phyloP scores from a whole-genome alignment of 2,888 invertebrate genomes.

The Tipula vernalis region DNA sequence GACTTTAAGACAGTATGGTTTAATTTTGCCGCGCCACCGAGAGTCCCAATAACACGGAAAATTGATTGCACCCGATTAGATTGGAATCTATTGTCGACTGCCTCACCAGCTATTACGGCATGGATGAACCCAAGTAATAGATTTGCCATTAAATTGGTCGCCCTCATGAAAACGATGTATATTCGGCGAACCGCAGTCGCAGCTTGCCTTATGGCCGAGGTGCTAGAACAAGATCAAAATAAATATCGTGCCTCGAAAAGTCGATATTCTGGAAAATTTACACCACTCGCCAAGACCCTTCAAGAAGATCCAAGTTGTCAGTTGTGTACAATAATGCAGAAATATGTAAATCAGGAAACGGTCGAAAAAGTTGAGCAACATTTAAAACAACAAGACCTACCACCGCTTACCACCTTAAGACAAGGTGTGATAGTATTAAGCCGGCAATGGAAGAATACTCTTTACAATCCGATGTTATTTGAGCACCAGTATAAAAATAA shows the following conservation, averaged over 20 bases:
- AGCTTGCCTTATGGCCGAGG: constrained; percentile 91
- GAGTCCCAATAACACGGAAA: constrained; percentile 85
- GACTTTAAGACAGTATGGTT: constrained; percentile 90
- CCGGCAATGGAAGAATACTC: constrained; percentile 91
- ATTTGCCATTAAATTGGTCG: constrained; percentile 70
- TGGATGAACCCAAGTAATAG: constrained; percentile 96
- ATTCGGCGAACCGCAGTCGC: constrained; percentile 73
- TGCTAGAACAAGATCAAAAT: constrained; percentile 73
- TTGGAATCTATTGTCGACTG: constrained; percentile 93
- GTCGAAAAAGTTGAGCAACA: constrained; percentile 69
- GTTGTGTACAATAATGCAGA: constrained; percentile 75
- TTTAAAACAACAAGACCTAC: constrained; percentile 70
- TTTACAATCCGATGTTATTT: constrained; percentile 82
- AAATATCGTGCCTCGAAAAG: constrained; percentile 34
- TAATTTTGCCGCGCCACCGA: constrained; percentile 93
- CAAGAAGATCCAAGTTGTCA: constrained; percentile 95
- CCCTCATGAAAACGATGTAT: constrained; percentile 67
- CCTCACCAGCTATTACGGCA: constrained; percentile 91
- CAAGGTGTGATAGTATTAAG: constrained; percentile 95
- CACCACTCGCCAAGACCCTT: constrained; percentile 75
- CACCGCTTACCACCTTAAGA: constrained; percentile 74
- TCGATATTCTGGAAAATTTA: constrained; percentile 72
- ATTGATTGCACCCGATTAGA: constrained; percentile 90
- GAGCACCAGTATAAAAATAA: constrained; percentile 83
- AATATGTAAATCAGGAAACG: constrained; percentile 67